These are phyloP conservation scores for Phrynocephalus guinanensis DNA, from an alignment of 2,797 vertebrate species.

Conservation along the genomic window DNA sequence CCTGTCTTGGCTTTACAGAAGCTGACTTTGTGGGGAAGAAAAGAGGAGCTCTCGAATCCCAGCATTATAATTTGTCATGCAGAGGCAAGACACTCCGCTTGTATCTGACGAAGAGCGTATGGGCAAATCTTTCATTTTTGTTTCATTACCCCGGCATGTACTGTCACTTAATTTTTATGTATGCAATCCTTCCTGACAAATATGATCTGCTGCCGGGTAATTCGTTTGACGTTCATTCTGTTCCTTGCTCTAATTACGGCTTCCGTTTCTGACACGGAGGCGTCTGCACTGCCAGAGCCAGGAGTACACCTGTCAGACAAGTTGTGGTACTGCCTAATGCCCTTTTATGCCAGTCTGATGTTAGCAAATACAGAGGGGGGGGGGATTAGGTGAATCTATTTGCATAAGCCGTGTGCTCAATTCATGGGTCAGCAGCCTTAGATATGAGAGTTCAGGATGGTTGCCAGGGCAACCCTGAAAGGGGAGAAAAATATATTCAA, in stretches of 20 bases:
- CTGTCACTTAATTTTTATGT: slow-evolving; percentile 87
- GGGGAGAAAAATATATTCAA: not conserved
- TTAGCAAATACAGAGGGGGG: slow-evolving; percentile 79
- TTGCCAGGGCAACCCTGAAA: slow-evolving; percentile 80
- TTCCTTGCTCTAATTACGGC: slow-evolving; percentile 81
- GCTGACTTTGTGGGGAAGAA: not conserved
- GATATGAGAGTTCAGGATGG: slow-evolving; percentile 74
- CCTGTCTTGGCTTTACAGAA: not conserved
- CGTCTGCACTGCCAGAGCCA: slow-evolving; percentile 69
- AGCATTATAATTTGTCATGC: slow-evolving; percentile 54
- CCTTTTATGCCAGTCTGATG: slow-evolving; percentile 86
- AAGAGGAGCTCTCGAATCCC: not conserved
- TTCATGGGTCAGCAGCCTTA: slow-evolving; percentile 86
- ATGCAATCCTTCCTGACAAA: slow-evolving; percentile 85
- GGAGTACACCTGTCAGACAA: slow-evolving; percentile 80
- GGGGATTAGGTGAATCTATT: slow-evolving; percentile 74
- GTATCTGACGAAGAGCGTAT: slow-evolving; percentile 71
- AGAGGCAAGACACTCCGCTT: slow-evolving; percentile 48
- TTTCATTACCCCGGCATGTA: slow-evolving; percentile 82
- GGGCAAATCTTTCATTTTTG: slow-evolving; percentile 83
- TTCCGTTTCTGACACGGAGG: slow-evolving; percentile 70
- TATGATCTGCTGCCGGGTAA: slow-evolving; percentile 83
- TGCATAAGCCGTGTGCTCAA: slow-evolving; percentile 80
- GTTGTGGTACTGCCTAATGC: slow-evolving; percentile 76
- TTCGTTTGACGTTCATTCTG: slow-evolving; percentile 83